Evolutionary conservation across 1,140 invertebrate genomes (phyloP).

Genomic region (Drosophila pandora): DNA sequence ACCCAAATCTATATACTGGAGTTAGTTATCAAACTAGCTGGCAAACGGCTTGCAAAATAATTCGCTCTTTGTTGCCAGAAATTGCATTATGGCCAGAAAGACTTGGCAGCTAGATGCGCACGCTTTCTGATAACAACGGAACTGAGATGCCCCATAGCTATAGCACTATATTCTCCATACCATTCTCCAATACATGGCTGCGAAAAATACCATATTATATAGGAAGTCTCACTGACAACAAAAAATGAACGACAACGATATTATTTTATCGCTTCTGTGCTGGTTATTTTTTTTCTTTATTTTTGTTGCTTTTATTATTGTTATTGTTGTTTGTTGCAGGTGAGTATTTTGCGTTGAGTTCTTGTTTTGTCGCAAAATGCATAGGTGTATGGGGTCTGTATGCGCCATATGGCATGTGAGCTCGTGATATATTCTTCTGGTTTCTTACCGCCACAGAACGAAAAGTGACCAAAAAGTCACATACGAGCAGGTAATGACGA

Average conservation of each 20-base stretch:
- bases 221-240: slow-evolving; percentile 44
- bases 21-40: slow-evolving; percentile 31
- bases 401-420: slow-evolving; percentile 64
- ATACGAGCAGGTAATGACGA: slow-evolving; percentile 56
- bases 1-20: slow-evolving; percentile 6
- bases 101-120: slow-evolving; percentile 34
- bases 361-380: slow-evolving; percentile 58
- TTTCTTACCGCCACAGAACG: slow-evolving; percentile 45
- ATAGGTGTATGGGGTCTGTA: slow-evolving; percentile 9
- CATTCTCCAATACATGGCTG: neutral
- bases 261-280: slow-evolving; percentile 52
- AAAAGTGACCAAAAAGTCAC: slow-evolving; percentile 70
- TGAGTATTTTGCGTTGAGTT: slow-evolving; percentile 71
- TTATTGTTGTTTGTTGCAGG: slow-evolving; percentile 69
- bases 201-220: slow-evolving; percentile 26
- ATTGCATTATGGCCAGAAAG: slow-evolving; percentile 7
- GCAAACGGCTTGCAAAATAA: slow-evolving; percentile 27
- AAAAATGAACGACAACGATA: slow-evolving; percentile 70
- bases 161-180: slow-evolving; percentile 4
- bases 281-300: neutral
- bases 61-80: slow-evolving; percentile 33
- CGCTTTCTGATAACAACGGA: slow-evolving; percentile 50
- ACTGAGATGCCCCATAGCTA: slow-evolving; percentile 28
- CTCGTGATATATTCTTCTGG: slow-evolving; percentile 75
- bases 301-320: slow-evolving; percentile 9